Conservation (phyloP, 2,113 vertebrate species). For the Talpa occidentalis region DNA sequence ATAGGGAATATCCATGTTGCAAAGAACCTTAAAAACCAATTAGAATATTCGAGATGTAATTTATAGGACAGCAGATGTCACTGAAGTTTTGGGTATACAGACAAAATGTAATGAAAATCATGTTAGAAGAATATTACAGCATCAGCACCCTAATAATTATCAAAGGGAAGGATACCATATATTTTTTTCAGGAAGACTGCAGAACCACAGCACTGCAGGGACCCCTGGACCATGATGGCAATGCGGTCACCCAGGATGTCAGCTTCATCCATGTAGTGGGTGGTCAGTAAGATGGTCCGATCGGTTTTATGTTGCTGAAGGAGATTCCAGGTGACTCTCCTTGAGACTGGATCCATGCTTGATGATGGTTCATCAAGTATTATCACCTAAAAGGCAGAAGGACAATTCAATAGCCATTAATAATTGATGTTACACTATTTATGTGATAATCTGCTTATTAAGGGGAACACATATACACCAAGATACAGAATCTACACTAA, state of each 20-base stretch:
- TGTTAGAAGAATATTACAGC: background rate
- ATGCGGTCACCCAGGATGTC: constrained; percentile 71
- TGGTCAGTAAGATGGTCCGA: constrained; percentile 68
- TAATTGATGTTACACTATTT: background rate
- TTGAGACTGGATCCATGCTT: constrained; percentile 64
- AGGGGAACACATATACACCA: background rate
- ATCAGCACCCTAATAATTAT: background rate
- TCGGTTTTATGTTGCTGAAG: constrained; percentile 38
- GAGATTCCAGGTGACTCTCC: constrained; percentile 52
- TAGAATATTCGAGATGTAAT: background rate
- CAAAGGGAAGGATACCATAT: constrained; percentile 63
- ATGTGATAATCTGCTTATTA: background rate
- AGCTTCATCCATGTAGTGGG: constrained; percentile 66
- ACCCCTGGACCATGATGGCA: constrained; percentile 69
- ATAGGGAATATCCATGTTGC: background rate
- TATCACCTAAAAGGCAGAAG: constrained; percentile 58
- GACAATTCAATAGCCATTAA: background rate
- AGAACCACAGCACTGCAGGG: constrained; percentile 69
- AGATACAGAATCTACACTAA: constrained; percentile 21
- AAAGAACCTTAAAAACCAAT: background rate
- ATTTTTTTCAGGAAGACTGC: constrained; percentile 69
- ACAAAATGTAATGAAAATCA: constrained; percentile 18
- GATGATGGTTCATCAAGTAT: constrained; percentile 72
- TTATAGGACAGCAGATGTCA: background rate
- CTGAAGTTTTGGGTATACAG: background rate